Evolutionary conservation across 1,140 invertebrate species (phyloP), one percentile per base, ranked within the genome.

Genomic region (Aleiodes sp.): DNA sequence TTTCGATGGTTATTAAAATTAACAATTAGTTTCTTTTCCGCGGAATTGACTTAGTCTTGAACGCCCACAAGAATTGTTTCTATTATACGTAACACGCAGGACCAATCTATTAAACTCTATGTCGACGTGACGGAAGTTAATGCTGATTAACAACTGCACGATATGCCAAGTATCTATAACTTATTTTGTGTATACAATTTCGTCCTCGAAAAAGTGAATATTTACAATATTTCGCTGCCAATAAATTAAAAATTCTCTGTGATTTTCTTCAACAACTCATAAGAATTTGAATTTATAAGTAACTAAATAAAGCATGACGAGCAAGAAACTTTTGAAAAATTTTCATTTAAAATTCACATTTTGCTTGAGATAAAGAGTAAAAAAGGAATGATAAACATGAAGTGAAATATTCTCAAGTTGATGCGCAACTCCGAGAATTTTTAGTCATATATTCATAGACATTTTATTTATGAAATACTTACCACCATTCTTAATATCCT

Each of bases 401-500:
- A 2, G 31, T 33, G 1, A 33, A 2, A 33, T 33, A 33, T 6
- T 31, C 28, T 59, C 10, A 4, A 31, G 26, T 28, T 29, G n/a
- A 31, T 31, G 26, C n/a, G 0, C 3, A 31, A n/a, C n/a, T 59
- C 24, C 9, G 12, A 52, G 16, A 29, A 46, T 26, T 46, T 26
- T 26, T 6, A 69, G 35, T 19, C 39, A 21, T 29, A 67, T 35
- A 33, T 57, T 35, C n/a, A 59, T 24, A 59, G 8, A 19, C 9
- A 35, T 10, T 1, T 35, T 62, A 59, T 59, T 59, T 59, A 59
- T 59, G 31, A 12, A 46, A 41, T 70, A 66, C 84, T 80, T 74
- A 85, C 84, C 84, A 37, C 78, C 83, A 74, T 85, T 85, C 75
- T 83, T 85, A 57, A 70, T 46, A 43, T 74, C 73, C 57, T 75